Percentiles rank a stretch among this genome's conserved stretches.
Conservation (phyloP, 1,140 invertebrate genomes). For the Camponotus vicinus region DNA sequence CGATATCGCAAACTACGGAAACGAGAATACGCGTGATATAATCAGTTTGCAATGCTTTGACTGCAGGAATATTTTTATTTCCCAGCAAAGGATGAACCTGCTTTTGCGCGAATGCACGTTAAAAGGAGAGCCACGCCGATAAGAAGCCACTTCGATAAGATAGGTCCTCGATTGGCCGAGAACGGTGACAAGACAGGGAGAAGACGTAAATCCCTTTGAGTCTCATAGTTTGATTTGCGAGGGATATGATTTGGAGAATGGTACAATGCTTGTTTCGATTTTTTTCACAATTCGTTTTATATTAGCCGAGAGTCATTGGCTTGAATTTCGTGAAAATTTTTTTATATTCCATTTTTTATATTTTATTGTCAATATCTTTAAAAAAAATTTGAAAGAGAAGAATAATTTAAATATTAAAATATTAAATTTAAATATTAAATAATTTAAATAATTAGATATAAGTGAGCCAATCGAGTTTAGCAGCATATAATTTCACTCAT, state of each 20-base stretch:
- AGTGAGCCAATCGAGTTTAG: background rate
- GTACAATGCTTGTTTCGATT: background rate
- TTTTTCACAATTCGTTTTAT: background rate
- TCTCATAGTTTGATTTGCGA: background rate
- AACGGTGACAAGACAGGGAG: background rate
- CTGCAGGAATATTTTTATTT: background rate
- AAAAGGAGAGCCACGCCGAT: background rate
- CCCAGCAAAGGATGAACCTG: background rate
- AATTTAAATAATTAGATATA: background rate
- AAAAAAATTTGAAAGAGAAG: background rate
- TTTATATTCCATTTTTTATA: conserved; percentile 32
- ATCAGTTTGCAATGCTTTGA: background rate
- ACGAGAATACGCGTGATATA: conserved; percentile 20
- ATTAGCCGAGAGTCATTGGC: background rate
- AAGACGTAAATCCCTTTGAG: background rate
- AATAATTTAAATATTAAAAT: no score
- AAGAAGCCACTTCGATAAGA: conserved; percentile 13
- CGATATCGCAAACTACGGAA: conserved; percentile 40
- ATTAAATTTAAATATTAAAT: background rate
- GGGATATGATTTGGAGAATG: background rate
- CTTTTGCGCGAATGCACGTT: background rate
- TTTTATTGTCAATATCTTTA: background rate
- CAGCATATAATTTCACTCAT: background rate
- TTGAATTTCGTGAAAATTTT: background rate
- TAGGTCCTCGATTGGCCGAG: background rate